phyloP scores from a whole-genome alignment of 1,140 invertebrate species.

The Apocrypta bakeri region DNA sequence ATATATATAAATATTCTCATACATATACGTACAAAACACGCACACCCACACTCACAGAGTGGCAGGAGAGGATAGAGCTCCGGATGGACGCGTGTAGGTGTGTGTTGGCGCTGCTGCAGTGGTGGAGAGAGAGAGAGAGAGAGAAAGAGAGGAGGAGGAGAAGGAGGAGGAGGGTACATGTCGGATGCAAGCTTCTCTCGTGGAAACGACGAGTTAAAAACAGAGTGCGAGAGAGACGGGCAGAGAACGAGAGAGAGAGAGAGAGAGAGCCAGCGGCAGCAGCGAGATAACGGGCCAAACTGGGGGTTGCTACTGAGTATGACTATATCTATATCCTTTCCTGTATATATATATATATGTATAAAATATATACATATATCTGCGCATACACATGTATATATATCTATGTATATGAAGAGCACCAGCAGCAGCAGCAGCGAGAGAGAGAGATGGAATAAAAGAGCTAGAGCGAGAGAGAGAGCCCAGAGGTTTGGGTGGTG shows the following conservation, averaged over 20 bases:
- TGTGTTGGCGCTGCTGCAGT: not conserved
- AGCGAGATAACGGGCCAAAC: slow-evolving; percentile 26
- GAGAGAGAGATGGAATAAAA: not conserved
- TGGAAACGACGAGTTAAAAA: slow-evolving; percentile 45
- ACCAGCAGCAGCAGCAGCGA: not conserved
- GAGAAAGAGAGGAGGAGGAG: not conserved
- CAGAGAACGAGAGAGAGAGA: slow-evolving; percentile 8
- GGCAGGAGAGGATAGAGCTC: not conserved
- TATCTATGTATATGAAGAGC: slow-evolving; percentile 6
- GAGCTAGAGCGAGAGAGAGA: not conserved
- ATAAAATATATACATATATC: not conserved
- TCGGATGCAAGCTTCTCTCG: slow-evolving; percentile 38
- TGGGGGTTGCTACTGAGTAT: not conserved
- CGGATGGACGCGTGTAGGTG: not conserved
- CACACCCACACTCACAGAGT: not conserved
- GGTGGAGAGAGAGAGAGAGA: slow-evolving; percentile 3
- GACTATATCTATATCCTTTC: not conserved
- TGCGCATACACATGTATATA: not conserved
- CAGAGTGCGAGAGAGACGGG: not conserved
- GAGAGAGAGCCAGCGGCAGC: not conserved
- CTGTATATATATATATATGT: not conserved
- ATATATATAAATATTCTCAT: not conserved
- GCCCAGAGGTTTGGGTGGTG: slow-evolving; percentile 5
- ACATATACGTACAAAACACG: not conserved
- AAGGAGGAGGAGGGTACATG: slow-evolving; percentile 4